phyloP scores from a whole-genome alignment of 2,113 vertebrate species.

The Myxocyprinus asiaticus region DNA sequence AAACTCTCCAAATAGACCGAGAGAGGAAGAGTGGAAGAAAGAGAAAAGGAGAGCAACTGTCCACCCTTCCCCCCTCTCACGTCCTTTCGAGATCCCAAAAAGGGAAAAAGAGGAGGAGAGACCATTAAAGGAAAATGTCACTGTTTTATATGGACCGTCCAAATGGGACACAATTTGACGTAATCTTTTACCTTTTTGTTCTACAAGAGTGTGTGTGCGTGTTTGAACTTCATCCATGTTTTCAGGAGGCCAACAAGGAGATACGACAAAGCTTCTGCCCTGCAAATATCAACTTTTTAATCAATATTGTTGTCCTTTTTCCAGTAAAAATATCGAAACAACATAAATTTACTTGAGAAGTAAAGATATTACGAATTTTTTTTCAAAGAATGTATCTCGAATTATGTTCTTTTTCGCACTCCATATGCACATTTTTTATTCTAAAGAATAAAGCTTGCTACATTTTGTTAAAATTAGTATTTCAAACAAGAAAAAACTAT shows the following conservation, averaged over 20 bases:
- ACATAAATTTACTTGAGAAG: too few relatives aligned
- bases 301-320: too few relatives aligned
- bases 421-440: too few relatives aligned
- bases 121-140: conserved; percentile 52
- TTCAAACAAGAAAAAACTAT: too few relatives aligned
- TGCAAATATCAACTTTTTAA: too few relatives aligned
- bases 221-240: conserved; percentile 43
- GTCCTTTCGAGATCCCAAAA: conserved; percentile 12
- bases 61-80: background rate
- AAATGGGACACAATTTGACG: conserved; percentile 27
- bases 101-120: conserved; percentile 35
- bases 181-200: conserved; percentile 34
- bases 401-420: too few relatives aligned
- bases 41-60: background rate
- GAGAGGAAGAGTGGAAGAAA: conserved; percentile 34
- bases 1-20: conserved; percentile 96
- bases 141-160: conserved; percentile 39
- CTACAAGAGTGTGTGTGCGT: conserved; percentile 3
- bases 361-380: too few relatives aligned
- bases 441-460: too few relatives aligned
- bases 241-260: background rate
- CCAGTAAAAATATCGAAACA: too few relatives aligned
- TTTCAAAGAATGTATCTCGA: too few relatives aligned
- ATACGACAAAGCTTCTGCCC: background rate
- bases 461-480: too few relatives aligned